Conservation (phyloP, 2,113 vertebrate genomes). For the Tonatia bakeri region DNA sequence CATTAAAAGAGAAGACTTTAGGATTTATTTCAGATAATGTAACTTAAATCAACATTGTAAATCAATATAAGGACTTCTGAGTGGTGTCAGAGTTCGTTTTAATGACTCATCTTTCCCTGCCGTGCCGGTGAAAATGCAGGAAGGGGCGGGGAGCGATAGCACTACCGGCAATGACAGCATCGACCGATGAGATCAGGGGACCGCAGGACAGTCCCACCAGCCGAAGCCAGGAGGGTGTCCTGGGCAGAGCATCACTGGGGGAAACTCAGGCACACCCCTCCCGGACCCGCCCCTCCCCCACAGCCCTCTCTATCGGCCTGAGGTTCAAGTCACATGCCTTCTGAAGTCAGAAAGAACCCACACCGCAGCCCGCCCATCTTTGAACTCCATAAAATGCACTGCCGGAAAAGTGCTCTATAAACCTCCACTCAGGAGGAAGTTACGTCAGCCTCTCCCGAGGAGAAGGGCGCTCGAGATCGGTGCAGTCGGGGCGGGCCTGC, state of each 20-base stretch:
- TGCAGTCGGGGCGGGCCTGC: fast-evolving
- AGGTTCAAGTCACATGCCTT: background rate
- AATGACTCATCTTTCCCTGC: background rate
- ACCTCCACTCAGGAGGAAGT: fast-evolving
- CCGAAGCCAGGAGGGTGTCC: background rate
- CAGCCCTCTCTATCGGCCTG: background rate
- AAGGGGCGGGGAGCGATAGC: fast-evolving
- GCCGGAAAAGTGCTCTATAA: background rate
- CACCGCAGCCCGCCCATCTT: background rate
- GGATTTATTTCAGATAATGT: background rate
- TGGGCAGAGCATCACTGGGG: background rate
- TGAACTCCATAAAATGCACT: background rate
- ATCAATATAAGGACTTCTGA: background rate
- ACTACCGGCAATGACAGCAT: background rate
- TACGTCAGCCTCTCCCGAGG: fast-evolving
- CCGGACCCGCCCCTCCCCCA: background rate
- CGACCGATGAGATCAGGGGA: background rate
- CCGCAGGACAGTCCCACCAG: background rate
- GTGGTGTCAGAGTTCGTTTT: background rate
- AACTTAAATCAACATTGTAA: background rate
- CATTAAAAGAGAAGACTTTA: background rate
- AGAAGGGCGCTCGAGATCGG: fast-evolving
- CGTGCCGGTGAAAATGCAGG: background rate
- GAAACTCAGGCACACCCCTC: background rate
- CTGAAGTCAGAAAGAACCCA: background rate